Evolutionary conservation across 2,797 vertebrate species (phyloP), one percentile per base, ranked within the genome.

Genomic region (Pangasius sanitwongsei): DNA sequence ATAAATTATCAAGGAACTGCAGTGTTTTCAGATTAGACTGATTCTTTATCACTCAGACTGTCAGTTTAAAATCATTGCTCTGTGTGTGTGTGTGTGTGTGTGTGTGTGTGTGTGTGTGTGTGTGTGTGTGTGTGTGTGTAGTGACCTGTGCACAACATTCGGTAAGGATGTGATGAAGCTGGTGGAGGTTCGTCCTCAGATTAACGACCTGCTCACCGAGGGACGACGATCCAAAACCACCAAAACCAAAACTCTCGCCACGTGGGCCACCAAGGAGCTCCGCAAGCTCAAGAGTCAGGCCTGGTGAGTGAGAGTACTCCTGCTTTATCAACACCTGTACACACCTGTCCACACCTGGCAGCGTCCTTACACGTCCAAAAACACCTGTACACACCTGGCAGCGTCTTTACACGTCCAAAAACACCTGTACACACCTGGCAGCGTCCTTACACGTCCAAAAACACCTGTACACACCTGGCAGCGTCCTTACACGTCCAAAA

Each of bases 211-310:
- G 91, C 96, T 99, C 94, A 98, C 98, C 23, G 98, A 99, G 94
- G 98, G 98, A 9, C 96, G 98, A 6, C 96, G 97, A 94, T 99
- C 98, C 91, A 99, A 99, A 94, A 98, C 97, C 92, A 96, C 93
- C 94, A 99, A 98, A 96, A 99, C 98, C 85, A 99, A 99, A 96
- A 99, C 97, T 13, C 96, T 99, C 59, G 97, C 98, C 7, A 98
- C 97, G 87, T 99, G 98, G 98, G 98, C 98, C 92, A 99, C 98
- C 86, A 99, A 99, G 97, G 98, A 99, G 94, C 97, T 99, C 90
- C 97, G 98, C 89, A 99, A 99, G 94, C 97, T 99, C 84, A 99
- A 99, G 96, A 99, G 98, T 93, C 98, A 99, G 94, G 98, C 98
- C 96, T 97, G 97, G 97, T 97, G 86, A 69, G 86, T 81, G 25